Percentiles rank a stretch among this genome's conserved stretches.
phyloP scores from a whole-genome alignment of 2,888 invertebrate species.

The Seladonia tumulorum region DNA sequence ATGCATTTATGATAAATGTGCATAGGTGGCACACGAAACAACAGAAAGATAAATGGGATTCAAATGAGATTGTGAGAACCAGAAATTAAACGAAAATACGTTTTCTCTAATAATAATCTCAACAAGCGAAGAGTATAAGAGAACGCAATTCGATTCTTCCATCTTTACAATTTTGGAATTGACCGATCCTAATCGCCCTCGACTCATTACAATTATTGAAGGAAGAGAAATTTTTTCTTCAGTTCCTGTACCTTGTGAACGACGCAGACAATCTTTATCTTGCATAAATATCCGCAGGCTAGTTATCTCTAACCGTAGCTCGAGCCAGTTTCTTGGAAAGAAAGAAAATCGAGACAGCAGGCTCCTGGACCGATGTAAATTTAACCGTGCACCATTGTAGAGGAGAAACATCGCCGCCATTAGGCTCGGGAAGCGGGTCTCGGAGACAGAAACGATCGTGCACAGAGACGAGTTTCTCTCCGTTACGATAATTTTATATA shows the following conservation, averaged over 20 bases:
- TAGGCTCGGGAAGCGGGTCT: neutral
- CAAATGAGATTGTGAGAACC: neutral
- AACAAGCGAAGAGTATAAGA: neutral
- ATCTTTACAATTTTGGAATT: neutral
- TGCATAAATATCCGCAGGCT: neutral
- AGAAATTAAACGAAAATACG: neutral
- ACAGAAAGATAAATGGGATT: neutral
- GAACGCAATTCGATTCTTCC: neutral
- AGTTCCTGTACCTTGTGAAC: neutral
- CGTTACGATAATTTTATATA: slow-evolving; percentile 58
- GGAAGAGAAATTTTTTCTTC: neutral
- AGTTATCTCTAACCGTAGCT: neutral
- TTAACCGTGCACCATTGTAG: neutral
- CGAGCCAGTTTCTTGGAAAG: neutral
- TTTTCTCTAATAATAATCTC: neutral
- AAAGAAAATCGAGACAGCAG: neutral
- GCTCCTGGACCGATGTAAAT: neutral
- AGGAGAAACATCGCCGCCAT: neutral
- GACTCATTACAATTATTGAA: too few species aligned
- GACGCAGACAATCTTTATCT: neutral
- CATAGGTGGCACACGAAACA: neutral
- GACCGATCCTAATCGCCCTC: too few species aligned
- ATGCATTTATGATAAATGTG: neutral
- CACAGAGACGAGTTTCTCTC: neutral
- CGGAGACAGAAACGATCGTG: neutral